A percentile compares a stretch with the other conserved stretches of the same genome.
Evolutionary conservation across 2,888 invertebrate species (phyloP).

Genomic region (Sminthurides aquaticus): DNA sequence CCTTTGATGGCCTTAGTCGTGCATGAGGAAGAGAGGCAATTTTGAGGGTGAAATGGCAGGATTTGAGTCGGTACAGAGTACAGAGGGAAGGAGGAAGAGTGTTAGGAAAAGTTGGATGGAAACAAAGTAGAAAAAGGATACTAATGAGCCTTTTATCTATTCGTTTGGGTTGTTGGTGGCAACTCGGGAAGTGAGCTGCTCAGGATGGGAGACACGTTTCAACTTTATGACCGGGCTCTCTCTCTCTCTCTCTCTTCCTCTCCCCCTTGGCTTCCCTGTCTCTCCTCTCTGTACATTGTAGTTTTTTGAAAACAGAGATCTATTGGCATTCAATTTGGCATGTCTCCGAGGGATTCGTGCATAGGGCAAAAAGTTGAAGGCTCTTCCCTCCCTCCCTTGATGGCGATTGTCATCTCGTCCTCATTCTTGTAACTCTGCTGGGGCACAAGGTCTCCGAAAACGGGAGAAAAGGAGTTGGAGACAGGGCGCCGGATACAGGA

Average conservation of each 20-base stretch:
- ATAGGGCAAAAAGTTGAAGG: neutral
- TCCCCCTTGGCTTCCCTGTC: too few relatives aligned
- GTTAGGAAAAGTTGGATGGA: neutral
- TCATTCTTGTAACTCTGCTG: too few relatives aligned
- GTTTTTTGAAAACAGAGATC: conserved; percentile 34
- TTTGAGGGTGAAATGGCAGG: neutral
- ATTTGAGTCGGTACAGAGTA: neutral
- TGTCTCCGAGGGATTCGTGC: conserved; percentile 17
- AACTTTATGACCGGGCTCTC: conserved; percentile 36
- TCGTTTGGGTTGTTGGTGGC: neutral
- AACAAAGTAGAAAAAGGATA: conserved; percentile 4
- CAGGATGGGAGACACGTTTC: conserved; percentile 37
- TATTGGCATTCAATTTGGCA: conserved; percentile 37
- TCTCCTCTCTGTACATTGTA: neutral
- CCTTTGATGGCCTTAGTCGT: neutral
- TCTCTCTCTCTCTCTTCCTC: conserved; percentile 36
- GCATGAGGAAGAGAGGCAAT: neutral
- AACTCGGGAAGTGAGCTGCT: conserved; percentile 4
- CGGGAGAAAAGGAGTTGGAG: too few relatives aligned
- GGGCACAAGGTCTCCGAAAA: too few relatives aligned
- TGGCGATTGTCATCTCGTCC: neutral
- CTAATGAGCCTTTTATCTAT: conserved; percentile 12
- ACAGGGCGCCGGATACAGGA: too few relatives aligned
- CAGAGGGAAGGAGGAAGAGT: neutral
- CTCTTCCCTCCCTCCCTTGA: too few relatives aligned